phyloP scores from a whole-genome alignment of 2,888 invertebrate species.

The Ephialtes manifestator region DNA sequence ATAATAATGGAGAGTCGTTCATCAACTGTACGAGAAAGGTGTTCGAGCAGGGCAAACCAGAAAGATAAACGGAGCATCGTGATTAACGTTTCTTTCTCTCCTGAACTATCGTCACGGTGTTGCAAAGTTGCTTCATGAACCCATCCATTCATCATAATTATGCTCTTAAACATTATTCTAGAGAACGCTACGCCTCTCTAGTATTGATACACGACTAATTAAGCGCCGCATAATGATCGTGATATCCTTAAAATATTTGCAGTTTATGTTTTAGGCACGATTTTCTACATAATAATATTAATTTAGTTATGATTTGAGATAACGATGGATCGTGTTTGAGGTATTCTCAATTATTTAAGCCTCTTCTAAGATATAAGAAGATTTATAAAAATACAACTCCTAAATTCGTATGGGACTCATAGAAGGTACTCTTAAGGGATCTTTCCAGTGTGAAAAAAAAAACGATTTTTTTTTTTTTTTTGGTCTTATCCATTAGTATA shows the following conservation, averaged over 20 bases:
- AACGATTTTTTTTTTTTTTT: no score
- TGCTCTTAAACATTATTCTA: constrained; percentile 27
- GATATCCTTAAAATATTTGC: background rate
- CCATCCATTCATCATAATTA: constrained; percentile 43
- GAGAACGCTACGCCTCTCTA: constrained; percentile 8
- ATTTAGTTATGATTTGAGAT: background rate
- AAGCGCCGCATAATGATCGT: background rate
- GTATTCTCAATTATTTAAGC: background rate
- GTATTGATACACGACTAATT: constrained; percentile 44
- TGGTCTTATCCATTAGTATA: no score
- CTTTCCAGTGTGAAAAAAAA: no score
- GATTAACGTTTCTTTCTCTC: constrained; percentile 30
- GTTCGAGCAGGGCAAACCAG: background rate
- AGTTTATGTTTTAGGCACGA: background rate
- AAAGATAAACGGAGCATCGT: constrained; percentile 32
- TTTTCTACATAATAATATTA: background rate
- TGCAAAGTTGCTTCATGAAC: constrained; percentile 13
- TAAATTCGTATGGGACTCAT: no score
- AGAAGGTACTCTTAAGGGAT: no score
- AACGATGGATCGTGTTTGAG: background rate
- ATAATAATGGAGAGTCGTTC: constrained; percentile 14
- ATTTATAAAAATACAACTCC: no score
- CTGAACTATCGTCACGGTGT: constrained; percentile 5
- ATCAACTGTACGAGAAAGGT: constrained; percentile 7
- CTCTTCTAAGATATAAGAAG: background rate